A percentile compares a stretch with the other conserved stretches of the same genome.
These are phyloP conservation scores for Epicauta chinensis DNA, from an alignment of 1,140 invertebrate genomes.

Conservation along the genomic window DNA sequence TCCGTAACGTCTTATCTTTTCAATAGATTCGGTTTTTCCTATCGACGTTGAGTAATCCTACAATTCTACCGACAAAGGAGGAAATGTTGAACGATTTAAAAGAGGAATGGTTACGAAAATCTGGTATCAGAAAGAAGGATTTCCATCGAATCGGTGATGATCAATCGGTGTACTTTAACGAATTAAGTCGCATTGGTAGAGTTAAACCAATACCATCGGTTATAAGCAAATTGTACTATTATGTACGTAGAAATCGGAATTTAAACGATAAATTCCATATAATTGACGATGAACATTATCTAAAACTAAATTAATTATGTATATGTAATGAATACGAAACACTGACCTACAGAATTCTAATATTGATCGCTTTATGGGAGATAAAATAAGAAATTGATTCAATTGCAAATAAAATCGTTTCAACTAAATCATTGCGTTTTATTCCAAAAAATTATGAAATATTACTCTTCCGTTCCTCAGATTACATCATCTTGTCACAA, in stretches of 20 bases:
- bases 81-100: constrained; percentile 14
- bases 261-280: constrained; percentile 16
- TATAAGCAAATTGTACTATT: constrained; percentile 15
- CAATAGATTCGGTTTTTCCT: constrained; percentile 16
- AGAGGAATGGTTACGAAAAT: not conserved
- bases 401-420: too few species aligned
- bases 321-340: too few species aligned
- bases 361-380: too few species aligned
- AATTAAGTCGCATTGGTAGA: constrained; percentile 18
- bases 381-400: too few species aligned
- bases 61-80: constrained; percentile 9
- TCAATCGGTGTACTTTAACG: constrained; percentile 21
- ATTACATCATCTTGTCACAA: too few species aligned
- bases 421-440: too few species aligned
- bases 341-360: too few species aligned
- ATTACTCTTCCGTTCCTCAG: too few species aligned
- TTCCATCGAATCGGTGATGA: constrained; percentile 17
- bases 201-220: constrained; percentile 12
- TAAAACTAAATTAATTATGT: constrained; percentile 2
- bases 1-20: too few species aligned
- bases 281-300: constrained; percentile 18
- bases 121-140: not conserved
- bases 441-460: too few species aligned
- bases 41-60: constrained; percentile 6
- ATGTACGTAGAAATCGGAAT: constrained; percentile 12